phyloP scores from a whole-genome alignment of 2,797 vertebrate species.

The Myiotriccus ornatus region DNA sequence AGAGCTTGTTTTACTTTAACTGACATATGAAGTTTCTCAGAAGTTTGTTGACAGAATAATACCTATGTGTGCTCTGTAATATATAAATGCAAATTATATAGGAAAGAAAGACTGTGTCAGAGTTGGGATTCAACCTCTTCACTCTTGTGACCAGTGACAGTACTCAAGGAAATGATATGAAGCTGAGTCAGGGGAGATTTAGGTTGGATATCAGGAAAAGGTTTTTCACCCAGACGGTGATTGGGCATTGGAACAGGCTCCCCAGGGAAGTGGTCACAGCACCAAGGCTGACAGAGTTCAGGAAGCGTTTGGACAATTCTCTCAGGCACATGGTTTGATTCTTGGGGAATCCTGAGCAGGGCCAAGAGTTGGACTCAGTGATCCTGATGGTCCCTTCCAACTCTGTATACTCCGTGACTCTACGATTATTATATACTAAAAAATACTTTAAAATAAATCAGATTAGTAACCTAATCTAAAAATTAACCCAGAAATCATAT shows the following conservation, averaged over 20 bases:
- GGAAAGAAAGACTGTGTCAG: background rate
- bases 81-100: background rate
- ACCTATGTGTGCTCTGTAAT: background rate
- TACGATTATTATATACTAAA: background rate
- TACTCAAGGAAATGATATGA: background rate
- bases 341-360: background rate
- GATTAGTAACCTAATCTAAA: background rate
- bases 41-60: background rate
- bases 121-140: background rate
- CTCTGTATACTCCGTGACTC: background rate
- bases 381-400: background rate
- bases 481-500: background rate
- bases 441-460: background rate
- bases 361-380: background rate
- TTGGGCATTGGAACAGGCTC: background rate
- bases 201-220: background rate
- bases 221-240: background rate
- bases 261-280: background rate
- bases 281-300: background rate
- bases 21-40: background rate
- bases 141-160: background rate
- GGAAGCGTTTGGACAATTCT: background rate
- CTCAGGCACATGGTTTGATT: background rate
- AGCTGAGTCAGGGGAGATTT: background rate
- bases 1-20: background rate